Conservation (phyloP, 2,888 invertebrate genomes). For the Rotaria magnacalcarata region DNA sequence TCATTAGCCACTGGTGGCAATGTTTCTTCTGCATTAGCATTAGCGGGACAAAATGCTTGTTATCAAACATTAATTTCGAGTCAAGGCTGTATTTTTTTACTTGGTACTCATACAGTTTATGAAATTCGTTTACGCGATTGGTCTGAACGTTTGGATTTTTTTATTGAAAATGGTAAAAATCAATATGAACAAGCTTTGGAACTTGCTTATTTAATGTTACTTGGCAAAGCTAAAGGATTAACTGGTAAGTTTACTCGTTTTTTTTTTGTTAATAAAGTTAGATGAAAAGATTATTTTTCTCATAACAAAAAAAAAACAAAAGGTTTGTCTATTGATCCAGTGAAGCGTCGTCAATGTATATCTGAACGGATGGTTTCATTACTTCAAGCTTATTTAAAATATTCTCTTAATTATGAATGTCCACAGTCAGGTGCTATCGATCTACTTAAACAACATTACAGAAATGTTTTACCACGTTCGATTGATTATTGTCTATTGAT, state of each 20-base stretch:
- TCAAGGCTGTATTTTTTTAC: slow-evolving; percentile 68
- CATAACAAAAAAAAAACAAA: slow-evolving; percentile 51
- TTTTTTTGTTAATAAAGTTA: too few relatives aligned
- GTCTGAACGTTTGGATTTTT: slow-evolving; percentile 62
- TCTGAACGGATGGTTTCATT: slow-evolving; percentile 51
- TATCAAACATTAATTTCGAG: slow-evolving; percentile 70
- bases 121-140: slow-evolving; percentile 62
- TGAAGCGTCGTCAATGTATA: slow-evolving; percentile 51
- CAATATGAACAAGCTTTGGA: slow-evolving; percentile 65
- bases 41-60: slow-evolving; percentile 72
- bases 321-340: slow-evolving; percentile 52
- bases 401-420: slow-evolving; percentile 54
- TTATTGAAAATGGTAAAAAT: slow-evolving; percentile 60
- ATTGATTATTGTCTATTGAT: slow-evolving; percentile 49
- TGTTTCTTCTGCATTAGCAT: slow-evolving; percentile 74
- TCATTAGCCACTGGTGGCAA: slow-evolving; percentile 92
- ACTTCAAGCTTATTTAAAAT: slow-evolving; percentile 50
- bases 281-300: background rate
- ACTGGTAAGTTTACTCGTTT: background rate
- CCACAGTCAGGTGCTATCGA: slow-evolving; percentile 57
- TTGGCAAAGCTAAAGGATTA: slow-evolving; percentile 67
- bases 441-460: slow-evolving; percentile 57
- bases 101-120: slow-evolving; percentile 69
- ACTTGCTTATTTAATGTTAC: slow-evolving; percentile 65
- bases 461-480: slow-evolving; percentile 50